Evolutionary conservation across 2,888 invertebrate species (phyloP).

Genomic region (Acanthosepion pharaonis): DNA sequence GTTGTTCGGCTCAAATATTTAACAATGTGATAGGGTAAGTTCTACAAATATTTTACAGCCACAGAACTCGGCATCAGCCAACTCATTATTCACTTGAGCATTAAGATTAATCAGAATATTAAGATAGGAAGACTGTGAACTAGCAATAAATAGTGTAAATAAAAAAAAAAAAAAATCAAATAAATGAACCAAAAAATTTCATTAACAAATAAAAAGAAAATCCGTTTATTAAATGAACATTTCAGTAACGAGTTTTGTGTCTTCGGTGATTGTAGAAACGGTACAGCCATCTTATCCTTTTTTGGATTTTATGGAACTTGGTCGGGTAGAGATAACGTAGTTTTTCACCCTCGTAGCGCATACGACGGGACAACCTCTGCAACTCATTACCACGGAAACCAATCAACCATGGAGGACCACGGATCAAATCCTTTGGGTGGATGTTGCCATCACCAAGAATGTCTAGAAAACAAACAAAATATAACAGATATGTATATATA

Average conservation of each 20-base stretch:
- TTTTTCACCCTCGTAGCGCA: slow-evolving; percentile 63
- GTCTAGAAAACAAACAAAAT: slow-evolving; percentile 75
- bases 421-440: slow-evolving; percentile 88
- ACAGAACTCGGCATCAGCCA: too few relatives aligned
- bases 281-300: slow-evolving; percentile 67
- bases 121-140: too few relatives aligned
- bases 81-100: too few relatives aligned
- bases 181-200: too few relatives aligned
- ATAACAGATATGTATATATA: not conserved
- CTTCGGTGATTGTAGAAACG: slow-evolving; percentile 67
- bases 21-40: too few relatives aligned
- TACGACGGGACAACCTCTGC: slow-evolving; percentile 65
- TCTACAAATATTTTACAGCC: too few relatives aligned
- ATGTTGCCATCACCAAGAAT: slow-evolving; percentile 88
- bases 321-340: slow-evolving; percentile 65
- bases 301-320: slow-evolving; percentile 63
- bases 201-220: too few relatives aligned
- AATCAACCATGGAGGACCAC: slow-evolving; percentile 90
- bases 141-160: too few relatives aligned
- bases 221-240: not conserved
- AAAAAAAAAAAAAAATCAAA: too few relatives aligned
- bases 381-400: slow-evolving; percentile 90
- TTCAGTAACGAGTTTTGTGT: slow-evolving; percentile 42
- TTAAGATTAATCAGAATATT: too few relatives aligned
- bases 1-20: too few relatives aligned